Base-by-base conservation (phyloP, 2,113 vertebrate species). In the Otus sunia region DNA sequence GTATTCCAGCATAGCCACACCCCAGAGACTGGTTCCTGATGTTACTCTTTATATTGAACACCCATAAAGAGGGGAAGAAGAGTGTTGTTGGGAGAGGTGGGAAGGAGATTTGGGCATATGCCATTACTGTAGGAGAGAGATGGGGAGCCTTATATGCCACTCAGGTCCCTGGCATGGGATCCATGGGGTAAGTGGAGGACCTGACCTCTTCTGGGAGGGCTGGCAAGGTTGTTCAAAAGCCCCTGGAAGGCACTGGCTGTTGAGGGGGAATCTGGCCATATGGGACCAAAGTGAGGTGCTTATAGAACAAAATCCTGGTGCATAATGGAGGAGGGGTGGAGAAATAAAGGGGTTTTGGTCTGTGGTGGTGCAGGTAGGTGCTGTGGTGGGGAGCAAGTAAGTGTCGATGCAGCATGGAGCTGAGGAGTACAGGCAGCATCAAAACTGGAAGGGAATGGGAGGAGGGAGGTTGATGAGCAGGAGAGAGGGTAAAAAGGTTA, bases 341-440 rank as follows among this genome's bases (percentile, higher is more conserved):
- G 21, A 88, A 69, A 45, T 45, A 49, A 71, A 59, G 39, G 19
- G 5, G 1, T 56, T 58, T 80, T 56, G 34, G 16, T 34, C 19
- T 53, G 52, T 80, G 26, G 11, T n/a, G 19, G 2, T 55, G 30
- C 27, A 75, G 26, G 53, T 30, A 30, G 52, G 23, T 1, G 4
- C 19, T 69, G 34, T 1, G 2, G 6, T 50, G 37, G 27, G 58
- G 64, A 55, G 50, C 29, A 68, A 68, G 25, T 5, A 68, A 68
- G 25, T 5, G 3, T 68, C 36, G 34, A 15, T 0, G 4, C 23
- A 22, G 7, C 0, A 0, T 8, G 36, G 43, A 78, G 37, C 3
- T 91, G 67, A 39, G 58, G n/a, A 62, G 22, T 19, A 10, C 41
- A n/a, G 39, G 6, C 58, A 83, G 29, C n/a, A 34, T 59, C 2